Evolutionary conservation across 2,113 vertebrate genomes (phyloP).

Genomic region (Pseudopodoces humilis): DNA sequence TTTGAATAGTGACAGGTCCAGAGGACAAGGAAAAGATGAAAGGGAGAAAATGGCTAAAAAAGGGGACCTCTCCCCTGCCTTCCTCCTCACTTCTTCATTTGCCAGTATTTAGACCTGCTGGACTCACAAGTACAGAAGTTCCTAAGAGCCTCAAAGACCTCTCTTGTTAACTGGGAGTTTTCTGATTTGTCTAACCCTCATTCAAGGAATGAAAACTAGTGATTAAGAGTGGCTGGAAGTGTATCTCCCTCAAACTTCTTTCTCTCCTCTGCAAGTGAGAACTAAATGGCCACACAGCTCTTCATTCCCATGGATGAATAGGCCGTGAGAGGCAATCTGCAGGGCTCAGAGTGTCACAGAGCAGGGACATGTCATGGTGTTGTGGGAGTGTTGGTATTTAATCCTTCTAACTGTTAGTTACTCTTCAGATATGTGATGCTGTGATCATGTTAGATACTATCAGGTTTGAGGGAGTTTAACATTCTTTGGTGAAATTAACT

Average conservation of each 20-base stretch:
- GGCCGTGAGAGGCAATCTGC: background rate
- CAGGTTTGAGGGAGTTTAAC: background rate
- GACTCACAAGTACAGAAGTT: background rate
- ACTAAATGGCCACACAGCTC: fast-evolving
- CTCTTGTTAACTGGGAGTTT: background rate
- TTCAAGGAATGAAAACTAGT: background rate
- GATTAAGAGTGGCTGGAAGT: background rate
- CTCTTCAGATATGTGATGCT: background rate
- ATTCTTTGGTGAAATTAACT: background rate
- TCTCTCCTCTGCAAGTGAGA: background rate
- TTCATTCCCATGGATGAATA: background rate
- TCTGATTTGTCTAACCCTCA: background rate
- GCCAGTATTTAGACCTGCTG: background rate
- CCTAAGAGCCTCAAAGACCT: fast-evolving
- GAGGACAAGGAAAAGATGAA: background rate
- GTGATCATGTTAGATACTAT: background rate
- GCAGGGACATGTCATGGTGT: background rate
- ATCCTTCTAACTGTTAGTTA: background rate
- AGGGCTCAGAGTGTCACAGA: background rate
- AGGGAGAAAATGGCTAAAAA: fast-evolving
- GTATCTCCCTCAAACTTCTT: background rate
- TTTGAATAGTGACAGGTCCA: background rate
- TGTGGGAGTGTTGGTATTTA: background rate
- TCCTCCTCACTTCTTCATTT: background rate
- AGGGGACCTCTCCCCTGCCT: fast-evolving